phyloP scores from a whole-genome alignment of 2,797 vertebrate species.

The Botia almorhae region DNA sequence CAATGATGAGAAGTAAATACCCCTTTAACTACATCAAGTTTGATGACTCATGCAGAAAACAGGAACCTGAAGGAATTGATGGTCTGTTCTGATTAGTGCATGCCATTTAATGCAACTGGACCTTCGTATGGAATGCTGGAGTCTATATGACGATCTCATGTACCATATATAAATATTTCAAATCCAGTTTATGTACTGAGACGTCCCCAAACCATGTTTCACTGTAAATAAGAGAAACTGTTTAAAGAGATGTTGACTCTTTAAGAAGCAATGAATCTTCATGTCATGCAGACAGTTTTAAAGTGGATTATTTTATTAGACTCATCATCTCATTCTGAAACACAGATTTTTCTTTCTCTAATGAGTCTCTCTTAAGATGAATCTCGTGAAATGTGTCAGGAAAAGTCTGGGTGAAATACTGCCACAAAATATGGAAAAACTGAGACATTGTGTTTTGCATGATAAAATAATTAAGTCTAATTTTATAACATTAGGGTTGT shows the following conservation, averaged over 20 bases:
- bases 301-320: no score
- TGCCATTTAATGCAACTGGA: conserved; percentile 21
- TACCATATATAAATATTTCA: conserved; percentile 54
- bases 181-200: conserved; percentile 40
- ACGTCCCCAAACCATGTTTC: conserved; percentile 74
- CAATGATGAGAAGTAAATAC: conserved; percentile 29
- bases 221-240: conserved; percentile 67
- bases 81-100: conserved; percentile 39
- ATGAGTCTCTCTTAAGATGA: conserved; percentile 4
- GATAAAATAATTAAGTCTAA: no score
- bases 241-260: conserved; percentile 62
- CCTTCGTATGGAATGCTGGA: conserved; percentile 2
- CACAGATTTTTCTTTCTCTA: conserved; percentile 7
- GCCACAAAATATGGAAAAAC: no score
- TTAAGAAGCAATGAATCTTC: conserved; percentile 51
- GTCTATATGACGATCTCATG: conserved; percentile 38
- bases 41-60: conserved; percentile 29
- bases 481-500: no score
- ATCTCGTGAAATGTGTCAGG: neutral
- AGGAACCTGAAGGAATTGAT: neutral
- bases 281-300: conserved; percentile 62
- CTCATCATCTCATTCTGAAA: neutral
- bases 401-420: neutral
- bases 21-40: conserved; percentile 47
- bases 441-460: neutral